These are phyloP conservation scores for Campoletis raptor DNA, from an alignment of 2,888 invertebrate species.

Conservation along the genomic window DNA sequence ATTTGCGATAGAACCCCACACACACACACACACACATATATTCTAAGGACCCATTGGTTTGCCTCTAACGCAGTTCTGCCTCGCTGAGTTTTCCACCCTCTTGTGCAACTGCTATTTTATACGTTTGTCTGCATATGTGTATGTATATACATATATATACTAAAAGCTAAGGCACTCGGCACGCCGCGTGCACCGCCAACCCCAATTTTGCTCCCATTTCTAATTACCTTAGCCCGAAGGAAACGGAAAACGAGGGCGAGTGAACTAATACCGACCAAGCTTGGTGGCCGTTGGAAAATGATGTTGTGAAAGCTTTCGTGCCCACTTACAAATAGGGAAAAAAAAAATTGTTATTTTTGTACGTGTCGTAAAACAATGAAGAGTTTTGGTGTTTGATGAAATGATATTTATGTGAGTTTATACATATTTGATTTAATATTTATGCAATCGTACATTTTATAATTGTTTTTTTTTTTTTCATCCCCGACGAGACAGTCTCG, in stretches of 20 bases:
- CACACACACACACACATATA: slow-evolving; percentile 3
- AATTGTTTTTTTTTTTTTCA: slow-evolving; percentile 17
- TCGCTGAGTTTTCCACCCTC: slow-evolving; percentile 63
- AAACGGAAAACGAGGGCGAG: slow-evolving; percentile 64
- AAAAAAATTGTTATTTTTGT: slow-evolving; percentile 36
- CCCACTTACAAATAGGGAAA: slow-evolving; percentile 17
- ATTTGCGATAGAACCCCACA: slow-evolving; percentile 49
- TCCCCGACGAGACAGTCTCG: neutral
- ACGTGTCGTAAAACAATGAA: neutral
- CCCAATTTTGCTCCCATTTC: slow-evolving; percentile 69
- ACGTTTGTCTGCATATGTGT: slow-evolving; percentile 11
- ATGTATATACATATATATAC: slow-evolving; percentile 9
- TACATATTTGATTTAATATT: neutral
- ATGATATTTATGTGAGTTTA: neutral
- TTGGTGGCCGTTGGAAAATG: slow-evolving; percentile 52
- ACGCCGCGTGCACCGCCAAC: slow-evolving; percentile 60
- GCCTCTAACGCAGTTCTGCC: slow-evolving; percentile 45
- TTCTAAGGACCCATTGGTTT: slow-evolving; percentile 22
- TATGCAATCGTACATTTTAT: neutral
- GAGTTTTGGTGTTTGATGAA: neutral
- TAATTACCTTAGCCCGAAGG: slow-evolving; percentile 70
- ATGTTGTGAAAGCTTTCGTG: slow-evolving; percentile 54
- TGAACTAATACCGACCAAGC: slow-evolving; percentile 59
- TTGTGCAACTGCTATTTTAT: slow-evolving; percentile 48
- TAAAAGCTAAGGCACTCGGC: slow-evolving; percentile 51